Percentiles rank a stretch among this genome's conserved stretches.
Evolutionary conservation across 2,888 invertebrate species (phyloP).

Genomic region (Erebia aethiops): DNA sequence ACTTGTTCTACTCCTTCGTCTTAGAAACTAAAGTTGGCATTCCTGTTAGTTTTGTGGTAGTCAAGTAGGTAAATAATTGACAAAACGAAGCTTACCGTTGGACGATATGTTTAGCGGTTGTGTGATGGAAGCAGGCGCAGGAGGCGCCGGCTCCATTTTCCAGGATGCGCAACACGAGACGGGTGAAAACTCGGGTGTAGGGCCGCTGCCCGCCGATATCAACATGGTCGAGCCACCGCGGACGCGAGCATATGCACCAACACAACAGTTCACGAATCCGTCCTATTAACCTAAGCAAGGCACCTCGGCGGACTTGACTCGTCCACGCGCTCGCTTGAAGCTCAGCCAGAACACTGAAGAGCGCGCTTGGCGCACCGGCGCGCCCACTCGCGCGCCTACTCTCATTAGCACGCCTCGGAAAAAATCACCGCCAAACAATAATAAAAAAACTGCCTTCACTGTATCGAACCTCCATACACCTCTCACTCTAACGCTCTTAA

Average conservation of each 20-base stretch:
- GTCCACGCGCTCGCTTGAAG: slow-evolving; percentile 79
- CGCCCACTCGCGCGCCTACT: slow-evolving; percentile 82
- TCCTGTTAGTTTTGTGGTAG: background rate
- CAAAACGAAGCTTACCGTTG: slow-evolving; percentile 60
- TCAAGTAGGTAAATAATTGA: background rate
- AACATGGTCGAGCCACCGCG: slow-evolving; percentile 81
- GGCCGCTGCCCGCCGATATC: slow-evolving; percentile 85
- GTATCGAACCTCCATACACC: slow-evolving; percentile 69
- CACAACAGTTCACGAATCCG: slow-evolving; percentile 62
- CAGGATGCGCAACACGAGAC: slow-evolving; percentile 84
- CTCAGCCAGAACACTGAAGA: slow-evolving; percentile 83
- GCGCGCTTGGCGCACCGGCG: slow-evolving; percentile 79
- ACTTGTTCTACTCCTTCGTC: background rate
- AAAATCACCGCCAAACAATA: slow-evolving; percentile 80
- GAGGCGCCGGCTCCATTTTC: slow-evolving; percentile 86
- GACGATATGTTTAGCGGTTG: slow-evolving; percentile 84
- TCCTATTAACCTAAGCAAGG: slow-evolving; percentile 40
- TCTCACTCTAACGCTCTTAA: slow-evolving; percentile 81
- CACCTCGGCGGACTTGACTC: slow-evolving; percentile 60
- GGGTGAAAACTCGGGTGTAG: slow-evolving; percentile 83
- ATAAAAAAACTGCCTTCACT: slow-evolving; percentile 77
- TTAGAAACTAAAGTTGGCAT: background rate
- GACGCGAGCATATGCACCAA: slow-evolving; percentile 65
- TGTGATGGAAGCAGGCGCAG: slow-evolving; percentile 75
- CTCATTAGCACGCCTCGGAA: slow-evolving; percentile 82